Evolutionary conservation across 2,113 vertebrate genomes (phyloP), one percentile per base, ranked within the genome.

Genomic region (Notiomystis cincta): DNA sequence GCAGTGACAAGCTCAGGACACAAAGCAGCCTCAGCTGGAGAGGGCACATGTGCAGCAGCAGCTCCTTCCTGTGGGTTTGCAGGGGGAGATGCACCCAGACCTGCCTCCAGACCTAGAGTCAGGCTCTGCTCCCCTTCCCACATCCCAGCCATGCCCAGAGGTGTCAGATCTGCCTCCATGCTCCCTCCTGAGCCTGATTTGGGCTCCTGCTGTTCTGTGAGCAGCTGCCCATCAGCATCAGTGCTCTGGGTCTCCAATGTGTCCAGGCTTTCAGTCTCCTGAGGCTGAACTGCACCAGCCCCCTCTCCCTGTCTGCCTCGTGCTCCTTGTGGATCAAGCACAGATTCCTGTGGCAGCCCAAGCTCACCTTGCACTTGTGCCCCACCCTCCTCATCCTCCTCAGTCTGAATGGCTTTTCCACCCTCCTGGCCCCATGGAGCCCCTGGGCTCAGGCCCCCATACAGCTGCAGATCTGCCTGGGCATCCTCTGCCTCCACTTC

Each of bases 341-440:
- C 54, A 45, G 54, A 13, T 40, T 40, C 40, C n/a, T n/a, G n/a
- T 5, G 3, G 30, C n/a, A 69, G 30, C 54, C 5, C 40, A 13
- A 0, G 1, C 56, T 48, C 42, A 5, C 3, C 18, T 4, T 16
- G 80, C 0, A 1, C 56, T 37, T 24, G 35, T 56, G 1, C 54
- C n/a, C 20, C 54, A 47, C 25, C 12, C 44, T 69, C 7, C 24
- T 69, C 56, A 20, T 3, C 0, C 40, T 40, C 40, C n/a, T n/a
- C 13, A 40, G 40, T n/a, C 40, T 40, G 40, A 40, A 13, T 13
- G 13, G 40, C 40, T 40, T 13, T 40, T 40, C 13, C 40, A 40
- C 40, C 40, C 40, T 40, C 40, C 1, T 1, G 1, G 24, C 17
- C 9, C 6, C 8, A 2, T 2, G 4, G 3, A 1, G 1, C 3